phyloP scores from a whole-genome alignment of 2,797 vertebrate genomes.

The Siniperca undulata region DNA sequence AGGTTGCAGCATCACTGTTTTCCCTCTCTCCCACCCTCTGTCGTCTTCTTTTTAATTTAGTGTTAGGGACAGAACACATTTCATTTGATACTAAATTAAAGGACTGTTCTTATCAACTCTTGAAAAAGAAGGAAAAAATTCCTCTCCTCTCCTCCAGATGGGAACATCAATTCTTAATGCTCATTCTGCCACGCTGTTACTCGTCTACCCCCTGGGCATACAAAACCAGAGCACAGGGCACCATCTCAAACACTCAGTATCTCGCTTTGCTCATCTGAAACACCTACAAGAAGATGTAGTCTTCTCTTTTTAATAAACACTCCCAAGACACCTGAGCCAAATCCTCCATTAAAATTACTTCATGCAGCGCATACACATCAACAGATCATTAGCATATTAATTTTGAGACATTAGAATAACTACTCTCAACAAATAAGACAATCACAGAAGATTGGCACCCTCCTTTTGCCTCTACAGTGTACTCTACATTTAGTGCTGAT shows the following conservation, averaged over 20 bases:
- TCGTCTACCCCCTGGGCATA: conserved; percentile 34
- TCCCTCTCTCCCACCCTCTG: conserved; percentile 16
- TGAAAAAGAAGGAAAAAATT: conserved; percentile 36
- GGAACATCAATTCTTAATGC: conserved; percentile 82
- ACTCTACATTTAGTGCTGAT: conserved; percentile 3
- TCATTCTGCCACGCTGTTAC: conserved; percentile 64
- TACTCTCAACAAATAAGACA: conserved; percentile 35
- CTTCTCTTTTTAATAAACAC: conserved; percentile 33
- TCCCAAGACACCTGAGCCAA: conserved; percentile 31
- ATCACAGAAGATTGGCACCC: conserved; percentile 37
- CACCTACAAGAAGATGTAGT: conserved; percentile 38
- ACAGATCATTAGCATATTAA: conserved; percentile 54
- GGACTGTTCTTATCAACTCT: conserved; percentile 59
- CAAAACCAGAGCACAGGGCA: conserved; percentile 56
- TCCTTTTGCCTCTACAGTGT: conserved; percentile 13
- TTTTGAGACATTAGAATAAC: conserved; percentile 43
- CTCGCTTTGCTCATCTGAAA: conserved; percentile 28
- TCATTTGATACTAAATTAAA: conserved; percentile 74
- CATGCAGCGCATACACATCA: conserved; percentile 41
- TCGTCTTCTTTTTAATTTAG: conserved; percentile 66
- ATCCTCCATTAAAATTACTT: conserved; percentile 56
- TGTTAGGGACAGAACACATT: conserved; percentile 62
- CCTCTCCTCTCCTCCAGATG: conserved; percentile 55
- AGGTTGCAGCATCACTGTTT: conserved; percentile 61
- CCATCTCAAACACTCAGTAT: conserved; percentile 15